These are phyloP conservation scores for Leuciscus idus DNA, from an alignment of 2,113 vertebrate genomes.

Conservation along the genomic window DNA sequence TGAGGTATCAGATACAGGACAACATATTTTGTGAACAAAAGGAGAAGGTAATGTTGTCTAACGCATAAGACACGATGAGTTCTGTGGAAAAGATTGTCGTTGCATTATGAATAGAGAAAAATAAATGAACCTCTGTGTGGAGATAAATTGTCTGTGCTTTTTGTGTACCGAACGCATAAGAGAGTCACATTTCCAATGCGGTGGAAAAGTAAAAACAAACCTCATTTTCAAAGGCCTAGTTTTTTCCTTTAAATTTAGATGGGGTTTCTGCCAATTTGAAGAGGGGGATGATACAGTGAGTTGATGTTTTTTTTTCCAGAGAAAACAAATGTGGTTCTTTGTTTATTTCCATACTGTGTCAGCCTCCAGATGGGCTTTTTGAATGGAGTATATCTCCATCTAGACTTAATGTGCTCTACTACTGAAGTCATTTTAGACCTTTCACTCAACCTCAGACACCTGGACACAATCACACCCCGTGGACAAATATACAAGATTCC, in stretches of 20 bases:
- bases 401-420: not conserved
- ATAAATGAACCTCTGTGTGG: slow-evolving; percentile 37
- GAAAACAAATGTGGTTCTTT: slow-evolving; percentile 15
- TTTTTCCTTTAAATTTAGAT: slow-evolving; percentile 14
- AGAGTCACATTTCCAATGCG: slow-evolving; percentile 4
- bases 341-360: slow-evolving; percentile 13
- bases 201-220: slow-evolving; percentile 30
- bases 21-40: slow-evolving; percentile 27
- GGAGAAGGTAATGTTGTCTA: slow-evolving; percentile 4
- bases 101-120: not conserved
- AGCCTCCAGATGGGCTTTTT: slow-evolving; percentile 1
- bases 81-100: slow-evolving; percentile 28
- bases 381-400: slow-evolving; percentile 2
- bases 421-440: slow-evolving; percentile 5
- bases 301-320: not conserved
- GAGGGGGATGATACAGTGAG: not conserved
- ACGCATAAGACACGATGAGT: not conserved
- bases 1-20: slow-evolving; percentile 20
- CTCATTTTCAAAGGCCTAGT: not conserved
- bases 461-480: not conserved
- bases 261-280: not conserved
- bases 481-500: not conserved
- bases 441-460: slow-evolving; percentile 1
- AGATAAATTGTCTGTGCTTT: slow-evolving; percentile 42
- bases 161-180: not conserved